Base-by-base conservation (phyloP, 2,888 invertebrate genomes). In the Oconnorella tubifera region DNA sequence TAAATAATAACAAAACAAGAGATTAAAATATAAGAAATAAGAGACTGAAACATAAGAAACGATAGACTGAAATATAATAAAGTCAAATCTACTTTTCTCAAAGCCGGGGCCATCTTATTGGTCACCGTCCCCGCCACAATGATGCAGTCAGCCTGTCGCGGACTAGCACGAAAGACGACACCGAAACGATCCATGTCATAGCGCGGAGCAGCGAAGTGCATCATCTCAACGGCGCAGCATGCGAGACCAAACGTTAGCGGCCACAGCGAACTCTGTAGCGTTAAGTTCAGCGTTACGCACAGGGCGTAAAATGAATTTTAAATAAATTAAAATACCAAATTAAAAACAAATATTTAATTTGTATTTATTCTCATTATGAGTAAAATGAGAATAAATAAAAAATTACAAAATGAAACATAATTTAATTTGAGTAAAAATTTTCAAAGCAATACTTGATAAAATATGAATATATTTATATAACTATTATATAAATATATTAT, bases 221-320 rank as follows among this genome's bases (percentile, higher is more conserved):
- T 98, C 98, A 98, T 98, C 84, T 98, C 98, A 2, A 99, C 97
- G 70, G 98, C 98, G 84, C 98, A 99, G 78, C 98, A 99, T 1
- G 98, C 98, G 75, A 98, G 83, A 67, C 99, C 99, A 83, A 99
- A 99, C 6, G 99, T 99, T 83, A 99, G 85, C 0, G 99, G 99
- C 99, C 99, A 99, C 33, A 99, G 83, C 0, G 99, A 99, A 77
- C 89, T 89, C 86, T 86, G 71, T 14, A 64, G 59, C 48, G 48
- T 40, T 40, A 25, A 33, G 23, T 10, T 33, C 59, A 25, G 23
- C 33, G 28, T 57, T n/a, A 32, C 14, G 14, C 58, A 57, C 3
- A 58, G 23, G n/a, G 27, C 3, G 40, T 23, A n/a, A 28, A 10
- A 33, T 1, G 28, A 25, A 62, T 56, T 33, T 6, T 25, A 28